Conservation (phyloP, 2,888 invertebrate species). For the Eristalis pertinax region DNA sequence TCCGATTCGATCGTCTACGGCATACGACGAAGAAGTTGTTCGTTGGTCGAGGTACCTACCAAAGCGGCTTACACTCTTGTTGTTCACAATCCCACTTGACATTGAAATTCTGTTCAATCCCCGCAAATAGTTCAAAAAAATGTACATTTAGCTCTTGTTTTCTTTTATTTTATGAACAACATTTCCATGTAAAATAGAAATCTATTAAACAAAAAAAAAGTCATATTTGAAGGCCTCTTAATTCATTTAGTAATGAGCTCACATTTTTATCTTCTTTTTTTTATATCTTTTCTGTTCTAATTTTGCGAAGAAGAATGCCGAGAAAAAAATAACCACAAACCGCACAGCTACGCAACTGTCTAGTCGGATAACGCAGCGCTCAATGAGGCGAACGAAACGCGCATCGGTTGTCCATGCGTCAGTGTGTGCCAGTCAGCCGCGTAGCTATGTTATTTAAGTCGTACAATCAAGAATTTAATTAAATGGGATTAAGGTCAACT, state of each 20-base stretch:
- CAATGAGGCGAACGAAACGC: not conserved
- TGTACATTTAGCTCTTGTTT: not conserved
- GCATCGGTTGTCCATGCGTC: not conserved
- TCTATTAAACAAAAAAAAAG: not conserved
- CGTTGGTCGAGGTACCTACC: too few relatives aligned
- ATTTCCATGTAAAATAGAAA: not conserved
- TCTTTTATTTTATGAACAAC: not conserved
- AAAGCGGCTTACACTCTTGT: too few relatives aligned
- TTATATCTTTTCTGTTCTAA: slow-evolving; percentile 36
- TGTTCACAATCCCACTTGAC: too few relatives aligned
- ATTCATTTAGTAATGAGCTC: slow-evolving; percentile 7
- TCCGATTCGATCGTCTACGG: too few relatives aligned
- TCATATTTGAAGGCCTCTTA: not conserved
- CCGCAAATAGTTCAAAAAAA: too few relatives aligned
- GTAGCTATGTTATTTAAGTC: not conserved
- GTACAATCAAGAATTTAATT: slow-evolving; percentile 21
- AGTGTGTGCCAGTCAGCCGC: not conserved
- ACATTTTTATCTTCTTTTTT: slow-evolving; percentile 15
- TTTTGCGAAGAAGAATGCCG: slow-evolving; percentile 16
- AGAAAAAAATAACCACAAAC: slow-evolving; percentile 15
- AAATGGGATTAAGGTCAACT: slow-evolving; percentile 15
- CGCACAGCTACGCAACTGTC: slow-evolving; percentile 3
- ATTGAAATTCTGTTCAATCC: too few relatives aligned
- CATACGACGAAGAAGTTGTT: too few relatives aligned
- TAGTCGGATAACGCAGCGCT: not conserved